Conservation (phyloP, 2,888 invertebrate genomes). For the Didymodactylos carnosus region DNA sequence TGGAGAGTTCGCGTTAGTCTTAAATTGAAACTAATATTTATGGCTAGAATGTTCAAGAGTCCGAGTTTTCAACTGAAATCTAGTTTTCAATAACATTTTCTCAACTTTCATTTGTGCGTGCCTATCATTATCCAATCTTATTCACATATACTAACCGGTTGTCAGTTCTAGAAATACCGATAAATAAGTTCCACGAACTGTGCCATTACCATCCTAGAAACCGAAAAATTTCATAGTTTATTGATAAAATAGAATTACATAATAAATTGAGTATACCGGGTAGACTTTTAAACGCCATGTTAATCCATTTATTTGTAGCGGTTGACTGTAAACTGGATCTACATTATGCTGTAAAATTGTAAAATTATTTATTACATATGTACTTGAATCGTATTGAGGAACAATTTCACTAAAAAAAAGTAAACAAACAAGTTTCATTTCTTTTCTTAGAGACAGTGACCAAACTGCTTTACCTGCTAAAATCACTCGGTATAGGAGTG, state of each 20-base stretch:
- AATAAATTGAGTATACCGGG: too few species aligned
- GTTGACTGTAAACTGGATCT: conserved; percentile 72
- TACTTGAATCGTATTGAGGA: conserved; percentile 68
- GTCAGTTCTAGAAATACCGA: conserved; percentile 77
- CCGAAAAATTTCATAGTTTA: too few species aligned
- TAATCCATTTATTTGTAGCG: conserved; percentile 63
- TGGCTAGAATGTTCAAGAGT: too few species aligned
- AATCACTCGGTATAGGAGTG: conserved; percentile 69
- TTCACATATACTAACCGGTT: too few species aligned
- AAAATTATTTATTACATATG: conserved; percentile 65
- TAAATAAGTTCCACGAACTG: conserved; percentile 70
- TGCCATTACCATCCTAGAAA: conserved; percentile 91
- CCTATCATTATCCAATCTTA: too few species aligned
- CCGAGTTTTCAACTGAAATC: too few species aligned
- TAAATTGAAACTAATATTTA: too few species aligned
- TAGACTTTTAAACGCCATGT: conserved; percentile 65
- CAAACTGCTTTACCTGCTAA: conserved; percentile 47
- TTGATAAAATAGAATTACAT: too few species aligned
- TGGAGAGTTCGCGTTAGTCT: too few species aligned
- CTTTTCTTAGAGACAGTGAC: not conserved
- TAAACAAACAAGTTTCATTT: not conserved
- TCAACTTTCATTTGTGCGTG: too few species aligned
- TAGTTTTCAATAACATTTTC: too few species aligned
- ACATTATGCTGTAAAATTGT: conserved; percentile 63
- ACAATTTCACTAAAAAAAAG: conserved; percentile 55